Evolutionary conservation across 2,113 vertebrate genomes (phyloP).

Genomic region (Platysteira castanea): DNA sequence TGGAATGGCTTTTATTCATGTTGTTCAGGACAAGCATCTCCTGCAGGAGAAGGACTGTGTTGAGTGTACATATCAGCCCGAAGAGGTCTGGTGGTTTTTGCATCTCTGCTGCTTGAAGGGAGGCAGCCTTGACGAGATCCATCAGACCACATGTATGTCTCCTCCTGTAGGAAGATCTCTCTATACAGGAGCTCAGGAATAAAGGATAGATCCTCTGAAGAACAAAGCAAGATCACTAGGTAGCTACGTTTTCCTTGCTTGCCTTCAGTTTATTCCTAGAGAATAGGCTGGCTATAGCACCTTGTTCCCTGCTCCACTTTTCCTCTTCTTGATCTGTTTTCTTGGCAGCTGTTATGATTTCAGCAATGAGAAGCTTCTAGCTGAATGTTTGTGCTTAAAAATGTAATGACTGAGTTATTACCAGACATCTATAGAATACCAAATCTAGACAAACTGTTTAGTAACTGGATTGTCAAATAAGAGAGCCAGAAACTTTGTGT

Average conservation of each 20-base stretch:
- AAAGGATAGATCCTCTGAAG: not conserved
- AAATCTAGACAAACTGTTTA: not conserved
- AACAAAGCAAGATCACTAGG: not conserved
- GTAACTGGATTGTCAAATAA: not conserved
- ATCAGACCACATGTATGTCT: not conserved
- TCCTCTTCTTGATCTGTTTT: not conserved
- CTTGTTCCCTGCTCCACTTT: not conserved
- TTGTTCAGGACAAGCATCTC: not conserved
- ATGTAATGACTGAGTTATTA: not conserved
- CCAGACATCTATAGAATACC: not conserved
- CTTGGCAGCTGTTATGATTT: not conserved
- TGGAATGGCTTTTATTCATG: not conserved
- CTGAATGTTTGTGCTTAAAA: not conserved
- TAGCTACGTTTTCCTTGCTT: not conserved
- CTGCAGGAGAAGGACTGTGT: not conserved
- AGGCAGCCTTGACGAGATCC: fast-evolving
- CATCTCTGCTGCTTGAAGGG: not conserved
- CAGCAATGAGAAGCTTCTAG: not conserved
- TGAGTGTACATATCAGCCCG: fast-evolving
- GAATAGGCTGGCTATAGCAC: not conserved
- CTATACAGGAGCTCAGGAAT: not conserved
- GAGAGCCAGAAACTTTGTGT: not conserved
- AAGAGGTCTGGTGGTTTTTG: not conserved
- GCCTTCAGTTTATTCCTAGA: not conserved
- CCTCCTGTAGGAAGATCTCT: not conserved